phyloP scores from a whole-genome alignment of 2,113 vertebrate genomes.

The Aleadryas rufinucha region DNA sequence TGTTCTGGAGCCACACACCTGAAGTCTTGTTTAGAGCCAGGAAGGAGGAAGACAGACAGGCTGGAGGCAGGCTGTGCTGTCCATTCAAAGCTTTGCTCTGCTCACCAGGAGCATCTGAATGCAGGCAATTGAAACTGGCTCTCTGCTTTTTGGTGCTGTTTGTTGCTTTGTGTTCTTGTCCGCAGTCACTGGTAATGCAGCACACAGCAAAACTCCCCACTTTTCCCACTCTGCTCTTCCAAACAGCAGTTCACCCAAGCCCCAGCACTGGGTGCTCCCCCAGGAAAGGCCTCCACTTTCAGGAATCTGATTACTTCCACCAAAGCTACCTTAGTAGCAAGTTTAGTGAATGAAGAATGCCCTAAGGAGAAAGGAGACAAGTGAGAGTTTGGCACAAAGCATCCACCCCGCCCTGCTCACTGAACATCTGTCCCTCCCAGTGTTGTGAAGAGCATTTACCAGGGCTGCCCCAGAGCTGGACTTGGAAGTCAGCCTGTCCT shows the following conservation, averaged over 20 bases:
- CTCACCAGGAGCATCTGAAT: background rate
- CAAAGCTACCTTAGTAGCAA: background rate
- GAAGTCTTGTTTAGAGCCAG: background rate
- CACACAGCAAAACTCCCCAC: background rate
- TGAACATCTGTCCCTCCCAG: constrained; percentile 16
- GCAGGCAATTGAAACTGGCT: background rate
- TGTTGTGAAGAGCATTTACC: background rate
- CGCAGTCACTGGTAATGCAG: background rate
- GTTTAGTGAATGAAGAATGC: background rate
- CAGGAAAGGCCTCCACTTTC: background rate
- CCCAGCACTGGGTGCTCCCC: background rate
- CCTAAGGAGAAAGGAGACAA: constrained; percentile 14
- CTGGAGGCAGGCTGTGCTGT: background rate
- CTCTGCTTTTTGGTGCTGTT: background rate
- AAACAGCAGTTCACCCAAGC: background rate
- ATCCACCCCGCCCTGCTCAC: background rate
- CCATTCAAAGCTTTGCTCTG: background rate
- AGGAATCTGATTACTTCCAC: background rate
- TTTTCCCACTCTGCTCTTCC: background rate
- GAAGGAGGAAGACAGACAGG: background rate
- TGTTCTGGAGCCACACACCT: background rate
- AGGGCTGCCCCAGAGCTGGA: background rate
- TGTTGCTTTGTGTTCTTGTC: background rate
- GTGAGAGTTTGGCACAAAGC: background rate
- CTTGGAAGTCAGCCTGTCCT: background rate